These are phyloP conservation scores for Thereva unica DNA, from an alignment of 2,888 invertebrate species.

Conservation along the genomic window DNA sequence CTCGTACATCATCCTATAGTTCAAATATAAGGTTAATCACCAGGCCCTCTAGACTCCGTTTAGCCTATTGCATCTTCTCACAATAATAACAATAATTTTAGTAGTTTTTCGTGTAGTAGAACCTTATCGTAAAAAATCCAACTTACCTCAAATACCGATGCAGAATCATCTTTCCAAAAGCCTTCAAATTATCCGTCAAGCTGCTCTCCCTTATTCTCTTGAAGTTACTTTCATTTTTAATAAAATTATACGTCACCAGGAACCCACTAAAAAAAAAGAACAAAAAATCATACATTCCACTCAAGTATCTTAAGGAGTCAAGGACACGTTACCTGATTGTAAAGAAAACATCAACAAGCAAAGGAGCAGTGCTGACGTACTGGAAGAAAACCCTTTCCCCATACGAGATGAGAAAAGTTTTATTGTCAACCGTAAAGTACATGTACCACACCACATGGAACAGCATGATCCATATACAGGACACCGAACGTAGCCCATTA, in stretches of 20 bases:
- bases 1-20: too few species aligned
- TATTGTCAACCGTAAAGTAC: slow-evolving; percentile 57
- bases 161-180: slow-evolving; percentile 52
- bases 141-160: slow-evolving; percentile 53
- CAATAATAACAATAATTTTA: background rate
- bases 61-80: too few species aligned
- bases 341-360: slow-evolving; percentile 57
- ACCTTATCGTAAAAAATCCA: background rate
- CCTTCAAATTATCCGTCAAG: slow-evolving; percentile 48
- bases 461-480: slow-evolving; percentile 56
- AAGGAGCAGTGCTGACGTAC: slow-evolving; percentile 56
- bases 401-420: slow-evolving; percentile 53
- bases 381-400: slow-evolving; percentile 55
- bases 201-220: slow-evolving; percentile 49
- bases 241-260: slow-evolving; percentile 54
- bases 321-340: slow-evolving; percentile 52
- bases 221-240: slow-evolving; percentile 51
- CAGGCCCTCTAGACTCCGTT: too few species aligned
- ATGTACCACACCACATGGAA: slow-evolving; percentile 58
- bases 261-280: slow-evolving; percentile 51
- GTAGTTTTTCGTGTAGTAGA: background rate
- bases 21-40: too few species aligned
- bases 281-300: slow-evolving; percentile 2
- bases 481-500: slow-evolving; percentile 56
- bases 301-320: background rate